Evolutionary conservation across 1,140 invertebrate species (phyloP), one percentile per base, ranked within the genome.

Genomic region (Colletes gigas): DNA sequence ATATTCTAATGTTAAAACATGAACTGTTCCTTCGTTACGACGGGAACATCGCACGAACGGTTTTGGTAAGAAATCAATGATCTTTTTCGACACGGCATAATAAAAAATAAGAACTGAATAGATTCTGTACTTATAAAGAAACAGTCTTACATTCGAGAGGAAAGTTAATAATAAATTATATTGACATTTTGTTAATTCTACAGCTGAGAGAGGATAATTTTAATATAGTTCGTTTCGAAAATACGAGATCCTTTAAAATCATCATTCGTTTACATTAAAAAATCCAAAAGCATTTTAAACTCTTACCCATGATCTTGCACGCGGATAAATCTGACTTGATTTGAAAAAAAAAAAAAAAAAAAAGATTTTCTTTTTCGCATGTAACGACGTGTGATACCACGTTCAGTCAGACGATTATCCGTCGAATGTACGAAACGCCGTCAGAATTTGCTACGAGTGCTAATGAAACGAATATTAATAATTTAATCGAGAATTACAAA

Each of bases 391-490:
- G 30, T 5, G 14, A 12, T 30, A 4, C 21, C 21, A 62, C 10
- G n/a, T 17, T 17, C 17, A 6, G 10, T 55, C 17, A 4, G 15
- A 55, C 17, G n/a, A 4, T 68, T 75, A 75, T 62, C 72, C 67
- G 62, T 44, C 50, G 4, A 30, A n/a, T 19, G 39, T 54, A 19
- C n/a, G 4, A 41, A 54, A 39, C 44, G 59, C 19, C n/a, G 41
- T 41, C 17, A 21, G n/a, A 60, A 63, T 14, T 14, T 30, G 44
- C 41, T 15, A 19, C 9, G 21, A 60, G 52, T 50, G 68, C 73
- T 76, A 68, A 44, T 81, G 78, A 54, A 87, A 71, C 73, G 75
- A 76, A 47, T 60, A 67, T 84, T 84, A 82, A 70, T 65, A 65
- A 80, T 65, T 70, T 54, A 71, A 76, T 68, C 62, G 50, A 78